Conservation (phyloP, 1,140 invertebrate genomes). For the Drosophila melanogaster region DNA sequence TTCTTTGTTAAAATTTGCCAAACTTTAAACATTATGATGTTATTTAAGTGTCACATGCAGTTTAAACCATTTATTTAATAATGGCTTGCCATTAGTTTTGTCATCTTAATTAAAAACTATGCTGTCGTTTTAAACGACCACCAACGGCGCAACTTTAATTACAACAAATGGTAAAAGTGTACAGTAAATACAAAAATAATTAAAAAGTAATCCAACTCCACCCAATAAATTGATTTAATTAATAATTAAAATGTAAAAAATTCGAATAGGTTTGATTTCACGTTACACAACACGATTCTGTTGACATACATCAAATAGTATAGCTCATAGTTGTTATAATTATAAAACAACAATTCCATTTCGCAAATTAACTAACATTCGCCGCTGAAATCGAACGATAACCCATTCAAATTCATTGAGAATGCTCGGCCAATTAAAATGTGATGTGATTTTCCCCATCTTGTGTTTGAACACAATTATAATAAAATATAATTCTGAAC, state of each 20-base stretch:
- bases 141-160: background rate
- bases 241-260: constrained; percentile 23
- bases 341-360: constrained; percentile 43
- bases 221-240: constrained; percentile 62
- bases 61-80: background rate
- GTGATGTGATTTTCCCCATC: constrained; percentile 24
- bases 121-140: background rate
- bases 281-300: background rate
- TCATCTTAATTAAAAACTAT: background rate
- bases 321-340: constrained; percentile 34
- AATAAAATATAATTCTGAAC: constrained; percentile 50
- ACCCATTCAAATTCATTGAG: constrained; percentile 37
- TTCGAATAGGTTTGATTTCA: constrained; percentile 5
- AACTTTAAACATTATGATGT: no score
- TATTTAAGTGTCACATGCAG: background rate
- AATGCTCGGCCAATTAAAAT: constrained; percentile 58
- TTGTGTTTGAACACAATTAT: constrained; percentile 51
- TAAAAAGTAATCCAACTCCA: constrained; percentile 5
- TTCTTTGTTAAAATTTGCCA: background rate
- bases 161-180: constrained; percentile 10
- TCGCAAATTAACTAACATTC: constrained; percentile 22
- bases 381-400: constrained; percentile 22
- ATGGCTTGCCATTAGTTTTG: background rate
- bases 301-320: constrained; percentile 47
- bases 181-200: constrained; percentile 3